phyloP scores from a whole-genome alignment of 2,797 vertebrate species.

The Melanotaenia boesemani region DNA sequence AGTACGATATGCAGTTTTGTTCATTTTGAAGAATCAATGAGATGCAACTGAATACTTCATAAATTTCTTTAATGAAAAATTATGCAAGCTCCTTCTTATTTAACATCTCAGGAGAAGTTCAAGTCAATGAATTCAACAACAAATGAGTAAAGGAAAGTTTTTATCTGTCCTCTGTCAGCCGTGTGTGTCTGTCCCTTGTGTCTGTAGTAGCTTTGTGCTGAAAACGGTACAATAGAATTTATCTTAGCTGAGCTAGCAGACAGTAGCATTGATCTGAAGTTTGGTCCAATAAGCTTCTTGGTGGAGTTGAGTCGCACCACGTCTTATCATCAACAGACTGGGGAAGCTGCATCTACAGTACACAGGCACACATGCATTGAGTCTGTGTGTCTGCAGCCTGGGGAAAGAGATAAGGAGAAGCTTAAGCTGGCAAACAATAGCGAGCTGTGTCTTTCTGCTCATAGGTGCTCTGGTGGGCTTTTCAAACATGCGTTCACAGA shows the following conservation, averaged over 20 bases:
- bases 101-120: background rate
- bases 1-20: too few relatives aligned
- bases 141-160: slow-evolving; percentile 4
- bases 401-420: slow-evolving; percentile 70
- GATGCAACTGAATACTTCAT: background rate
- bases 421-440: slow-evolving; percentile 56
- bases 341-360: slow-evolving; percentile 23
- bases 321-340: slow-evolving; percentile 52
- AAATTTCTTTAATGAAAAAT: background rate
- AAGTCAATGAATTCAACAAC: background rate
- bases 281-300: slow-evolving; percentile 60
- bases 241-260: slow-evolving; percentile 37
- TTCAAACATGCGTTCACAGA: background rate
- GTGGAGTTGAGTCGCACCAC: slow-evolving; percentile 35
- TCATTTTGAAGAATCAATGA: background rate
- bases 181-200: background rate
- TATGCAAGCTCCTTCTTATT: background rate
- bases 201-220: slow-evolving; percentile 8
- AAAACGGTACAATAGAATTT: slow-evolving; percentile 25
- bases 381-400: slow-evolving; percentile 48
- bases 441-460: slow-evolving; percentile 42
- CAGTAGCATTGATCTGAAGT: slow-evolving; percentile 48
- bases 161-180: background rate
- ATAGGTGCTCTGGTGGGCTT: slow-evolving; percentile 20
- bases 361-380: slow-evolving; percentile 20